Evolutionary conservation across 2,888 invertebrate species (phyloP).

Genomic region (Dorcus hopei): DNA sequence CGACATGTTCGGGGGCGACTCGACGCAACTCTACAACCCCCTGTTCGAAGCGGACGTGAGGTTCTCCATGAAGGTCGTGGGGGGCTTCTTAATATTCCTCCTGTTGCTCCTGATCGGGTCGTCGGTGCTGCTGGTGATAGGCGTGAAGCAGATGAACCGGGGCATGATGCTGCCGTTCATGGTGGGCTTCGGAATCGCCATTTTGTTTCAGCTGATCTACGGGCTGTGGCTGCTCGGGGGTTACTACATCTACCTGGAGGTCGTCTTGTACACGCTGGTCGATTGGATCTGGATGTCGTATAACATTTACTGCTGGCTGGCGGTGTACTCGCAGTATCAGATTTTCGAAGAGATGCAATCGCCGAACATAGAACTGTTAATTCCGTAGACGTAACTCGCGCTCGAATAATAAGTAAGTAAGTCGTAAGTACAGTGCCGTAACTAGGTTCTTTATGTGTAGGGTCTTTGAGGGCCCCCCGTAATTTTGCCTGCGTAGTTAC

Average conservation of each 20-base stretch:
- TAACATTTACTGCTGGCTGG: constrained; percentile 84
- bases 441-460: no score
- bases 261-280: constrained; percentile 71
- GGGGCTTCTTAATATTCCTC: constrained; percentile 61
- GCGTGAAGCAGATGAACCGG: constrained; percentile 67
- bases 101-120: constrained; percentile 56
- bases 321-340: constrained; percentile 82
- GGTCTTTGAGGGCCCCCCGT: no score
- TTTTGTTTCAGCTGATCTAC: constrained; percentile 73
- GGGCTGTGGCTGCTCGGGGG: constrained; percentile 84
- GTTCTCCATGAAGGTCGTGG: constrained; percentile 69
- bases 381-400: constrained; percentile 48
- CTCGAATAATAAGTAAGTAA: background rate
- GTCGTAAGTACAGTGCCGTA: no score
- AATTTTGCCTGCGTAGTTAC: no score
- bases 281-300: constrained; percentile 83
- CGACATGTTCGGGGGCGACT: constrained; percentile 83
- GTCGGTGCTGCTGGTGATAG: constrained; percentile 60
- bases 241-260: constrained; percentile 84
- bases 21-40: constrained; percentile 83
- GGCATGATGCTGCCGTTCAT: constrained; percentile 84
- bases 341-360: constrained; percentile 77
- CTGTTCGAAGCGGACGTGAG: constrained; percentile 84
- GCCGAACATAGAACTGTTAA: constrained; percentile 80
- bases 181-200: constrained; percentile 62